Evolutionary conservation across 2,888 invertebrate genomes (phyloP).

Genomic region (Petrolisthes manimaculis): DNA sequence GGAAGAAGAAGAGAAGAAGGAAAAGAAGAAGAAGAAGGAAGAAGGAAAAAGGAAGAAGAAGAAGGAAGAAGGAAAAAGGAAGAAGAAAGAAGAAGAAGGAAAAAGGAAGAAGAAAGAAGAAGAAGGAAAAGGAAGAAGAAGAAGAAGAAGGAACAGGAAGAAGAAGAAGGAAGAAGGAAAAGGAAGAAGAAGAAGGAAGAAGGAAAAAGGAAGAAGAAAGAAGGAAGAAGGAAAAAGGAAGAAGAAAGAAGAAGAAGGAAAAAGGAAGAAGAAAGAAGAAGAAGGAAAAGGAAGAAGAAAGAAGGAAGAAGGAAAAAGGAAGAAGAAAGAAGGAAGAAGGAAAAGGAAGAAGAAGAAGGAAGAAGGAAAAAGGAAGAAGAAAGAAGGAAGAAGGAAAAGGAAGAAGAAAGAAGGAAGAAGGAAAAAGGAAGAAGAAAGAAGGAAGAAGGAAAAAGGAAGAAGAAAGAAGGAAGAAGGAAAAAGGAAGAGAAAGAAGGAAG

Average conservation of each 20-base stretch:
- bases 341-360: not conserved
- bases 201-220: too few species aligned
- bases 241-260: not conserved
- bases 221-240: not conserved
- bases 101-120: not conserved
- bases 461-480: too few species aligned
- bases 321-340: not conserved
- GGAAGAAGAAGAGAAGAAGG: not conserved
- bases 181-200: too few species aligned
- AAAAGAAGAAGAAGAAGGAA: not conserved
- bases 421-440: too few species aligned
- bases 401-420: not conserved
- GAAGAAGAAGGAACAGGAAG: not conserved
- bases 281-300: not conserved
- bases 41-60: not conserved
- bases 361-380: not conserved
- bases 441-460: too few species aligned
- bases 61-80: not conserved
- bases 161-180: not conserved
- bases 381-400: not conserved
- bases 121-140: not conserved
- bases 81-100: not conserved
- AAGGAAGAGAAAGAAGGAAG: too few species aligned
- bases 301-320: not conserved
- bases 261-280: not conserved